These are phyloP conservation scores for Anolis carolinensis DNA, from an alignment of 2,113 vertebrate genomes.

Conservation along the genomic window DNA sequence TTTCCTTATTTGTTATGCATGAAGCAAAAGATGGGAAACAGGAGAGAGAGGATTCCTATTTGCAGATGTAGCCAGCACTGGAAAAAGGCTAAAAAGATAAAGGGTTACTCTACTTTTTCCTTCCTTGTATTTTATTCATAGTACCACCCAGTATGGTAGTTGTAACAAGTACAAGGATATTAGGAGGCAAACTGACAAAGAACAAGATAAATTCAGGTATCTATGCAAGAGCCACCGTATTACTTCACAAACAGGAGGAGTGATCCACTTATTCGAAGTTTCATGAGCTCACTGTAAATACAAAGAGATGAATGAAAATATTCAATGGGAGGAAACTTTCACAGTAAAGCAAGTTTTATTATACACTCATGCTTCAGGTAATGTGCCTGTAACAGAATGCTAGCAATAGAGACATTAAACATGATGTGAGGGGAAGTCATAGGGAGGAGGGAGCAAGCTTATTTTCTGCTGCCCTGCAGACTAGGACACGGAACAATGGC, in stretches of 20 bases:
- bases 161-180: neutral
- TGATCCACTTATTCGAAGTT: neutral
- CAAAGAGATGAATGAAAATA: neutral
- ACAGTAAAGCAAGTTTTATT: neutral
- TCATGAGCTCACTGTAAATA: neutral
- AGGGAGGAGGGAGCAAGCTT: no score
- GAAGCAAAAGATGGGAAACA: neutral
- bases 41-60: neutral
- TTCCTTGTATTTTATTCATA: neutral
- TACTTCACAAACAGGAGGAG: neutral
- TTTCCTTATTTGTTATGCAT: neutral
- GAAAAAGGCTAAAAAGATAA: neutral
- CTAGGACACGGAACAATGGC: no score
- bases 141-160: neutral
- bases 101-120: neutral
- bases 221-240: no score
- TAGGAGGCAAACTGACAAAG: neutral
- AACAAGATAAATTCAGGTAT: neutral
- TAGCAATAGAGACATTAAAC: neutral
- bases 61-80: neutral
- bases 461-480: no score
- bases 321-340: neutral
- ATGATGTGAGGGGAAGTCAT: no score
- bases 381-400: neutral
- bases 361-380: neutral